Conservation (phyloP, 2,797 vertebrate genomes). For the Menidia menidia region DNA sequence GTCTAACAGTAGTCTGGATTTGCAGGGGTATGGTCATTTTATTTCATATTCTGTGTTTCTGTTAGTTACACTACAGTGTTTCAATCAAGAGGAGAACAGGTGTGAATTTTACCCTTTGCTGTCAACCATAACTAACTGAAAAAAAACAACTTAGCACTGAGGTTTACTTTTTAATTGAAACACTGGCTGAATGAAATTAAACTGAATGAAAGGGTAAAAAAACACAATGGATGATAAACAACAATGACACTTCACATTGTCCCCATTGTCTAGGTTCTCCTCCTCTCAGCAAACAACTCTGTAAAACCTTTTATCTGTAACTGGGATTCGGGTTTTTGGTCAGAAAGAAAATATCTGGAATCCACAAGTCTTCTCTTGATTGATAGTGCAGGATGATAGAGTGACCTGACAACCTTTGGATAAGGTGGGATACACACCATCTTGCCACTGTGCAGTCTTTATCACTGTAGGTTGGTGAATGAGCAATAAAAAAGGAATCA, state of each 20-base stretch:
- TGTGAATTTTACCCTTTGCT: constrained; percentile 17
- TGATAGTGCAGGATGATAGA: constrained; percentile 71
- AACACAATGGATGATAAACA: constrained; percentile 57
- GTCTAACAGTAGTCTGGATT: constrained; percentile 55
- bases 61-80: constrained; percentile 39
- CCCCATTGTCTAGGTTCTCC: constrained; percentile 32
- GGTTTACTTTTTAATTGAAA: constrained; percentile 9
- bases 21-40: constrained; percentile 46
- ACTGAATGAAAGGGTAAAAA: constrained; percentile 11
- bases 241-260: constrained; percentile 25
- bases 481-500: constrained; percentile 70
- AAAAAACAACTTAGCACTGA: constrained; percentile 4
- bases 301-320: constrained; percentile 52
- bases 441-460: constrained; percentile 68
- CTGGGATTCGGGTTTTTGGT: constrained; percentile 37
- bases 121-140: constrained; percentile 8
- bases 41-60: constrained; percentile 46
- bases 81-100: constrained; percentile 17
- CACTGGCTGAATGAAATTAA: constrained; percentile 24
- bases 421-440: constrained; percentile 64
- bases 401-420: constrained; percentile 67
- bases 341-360: constrained; percentile 49
- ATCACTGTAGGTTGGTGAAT: constrained; percentile 67
- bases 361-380: constrained; percentile 56
- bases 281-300: constrained; percentile 30